A percentile compares a stretch with the other conserved stretches of the same genome.
Evolutionary conservation across 2,888 invertebrate genomes (phyloP).

Genomic region (Ectobius pallidus): DNA sequence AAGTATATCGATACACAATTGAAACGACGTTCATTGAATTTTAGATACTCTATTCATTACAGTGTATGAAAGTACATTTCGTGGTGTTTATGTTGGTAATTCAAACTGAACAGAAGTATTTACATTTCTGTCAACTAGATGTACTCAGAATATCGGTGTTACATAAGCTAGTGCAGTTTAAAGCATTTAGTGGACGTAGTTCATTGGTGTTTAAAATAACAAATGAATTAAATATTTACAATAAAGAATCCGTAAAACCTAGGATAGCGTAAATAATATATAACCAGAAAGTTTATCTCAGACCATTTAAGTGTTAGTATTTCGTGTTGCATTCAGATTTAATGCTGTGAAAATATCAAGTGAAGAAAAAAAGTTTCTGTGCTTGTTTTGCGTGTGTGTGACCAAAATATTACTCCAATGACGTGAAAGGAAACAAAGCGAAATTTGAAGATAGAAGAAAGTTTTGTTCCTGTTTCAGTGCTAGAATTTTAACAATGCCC

Average conservation of each 20-base stretch:
- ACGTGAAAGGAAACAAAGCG: slow-evolving; percentile 1
- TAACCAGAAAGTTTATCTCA: too few relatives aligned
- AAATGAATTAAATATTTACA: background rate
- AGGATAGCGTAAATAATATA: too few relatives aligned
- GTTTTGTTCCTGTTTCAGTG: background rate
- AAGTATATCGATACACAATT: too few relatives aligned
- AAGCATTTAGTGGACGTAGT: background rate
- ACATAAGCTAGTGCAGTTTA: background rate
- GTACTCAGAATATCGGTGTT: background rate
- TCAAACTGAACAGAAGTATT: too few relatives aligned
- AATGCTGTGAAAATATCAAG: background rate
- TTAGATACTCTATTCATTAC: too few relatives aligned
- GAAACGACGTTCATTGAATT: too few relatives aligned
- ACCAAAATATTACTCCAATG: background rate
- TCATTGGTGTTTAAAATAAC: background rate
- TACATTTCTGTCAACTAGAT: background rate
- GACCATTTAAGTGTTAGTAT: background rate
- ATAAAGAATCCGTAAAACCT: too few relatives aligned
- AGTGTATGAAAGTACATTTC: too few relatives aligned
- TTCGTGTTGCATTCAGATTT: background rate
- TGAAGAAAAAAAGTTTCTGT: background rate
- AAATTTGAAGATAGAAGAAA: background rate
- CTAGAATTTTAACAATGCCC: background rate
- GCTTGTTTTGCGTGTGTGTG: background rate
- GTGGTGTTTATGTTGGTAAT: too few relatives aligned